phyloP scores from a whole-genome alignment of 2,888 invertebrate species.

The Aricia artaxerxes region DNA sequence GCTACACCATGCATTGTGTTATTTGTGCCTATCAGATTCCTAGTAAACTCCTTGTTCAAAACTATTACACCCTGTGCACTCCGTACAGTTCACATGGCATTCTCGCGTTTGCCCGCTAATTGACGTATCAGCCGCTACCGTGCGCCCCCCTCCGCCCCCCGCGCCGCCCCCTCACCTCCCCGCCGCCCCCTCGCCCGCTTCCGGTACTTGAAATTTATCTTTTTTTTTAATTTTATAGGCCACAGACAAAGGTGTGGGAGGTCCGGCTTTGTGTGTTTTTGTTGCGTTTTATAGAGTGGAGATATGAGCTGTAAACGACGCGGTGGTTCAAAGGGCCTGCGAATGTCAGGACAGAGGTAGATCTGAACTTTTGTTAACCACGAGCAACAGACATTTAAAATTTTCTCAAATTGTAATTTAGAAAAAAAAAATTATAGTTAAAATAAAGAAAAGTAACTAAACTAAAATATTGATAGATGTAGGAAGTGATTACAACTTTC shows the following conservation, averaged over 20 bases:
- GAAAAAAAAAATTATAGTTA: no score
- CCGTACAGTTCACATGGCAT: constrained; percentile 64
- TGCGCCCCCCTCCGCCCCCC: constrained; percentile 47
- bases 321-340: constrained; percentile 14
- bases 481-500: no score
- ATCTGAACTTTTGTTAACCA: no score
- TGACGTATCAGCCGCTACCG: constrained; percentile 70
- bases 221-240: constrained; percentile 37
- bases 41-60: background rate
- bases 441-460: no score
- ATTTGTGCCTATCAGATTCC: background rate
- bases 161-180: constrained; percentile 36
- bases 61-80: constrained; percentile 49
- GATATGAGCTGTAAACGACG: background rate
- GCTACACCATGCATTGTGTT: background rate
- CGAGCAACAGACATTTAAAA: no score
- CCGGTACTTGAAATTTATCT: constrained; percentile 45
- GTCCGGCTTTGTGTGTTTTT: constrained; percentile 34
- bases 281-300: constrained; percentile 19
- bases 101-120: constrained; percentile 71
- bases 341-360: background rate
- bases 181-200: constrained; percentile 46
- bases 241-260: constrained; percentile 41
- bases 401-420: no score
- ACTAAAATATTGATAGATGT: no score